These are phyloP conservation scores for Bombus picipes DNA, from an alignment of 1,140 invertebrate genomes.

Conservation along the genomic window DNA sequence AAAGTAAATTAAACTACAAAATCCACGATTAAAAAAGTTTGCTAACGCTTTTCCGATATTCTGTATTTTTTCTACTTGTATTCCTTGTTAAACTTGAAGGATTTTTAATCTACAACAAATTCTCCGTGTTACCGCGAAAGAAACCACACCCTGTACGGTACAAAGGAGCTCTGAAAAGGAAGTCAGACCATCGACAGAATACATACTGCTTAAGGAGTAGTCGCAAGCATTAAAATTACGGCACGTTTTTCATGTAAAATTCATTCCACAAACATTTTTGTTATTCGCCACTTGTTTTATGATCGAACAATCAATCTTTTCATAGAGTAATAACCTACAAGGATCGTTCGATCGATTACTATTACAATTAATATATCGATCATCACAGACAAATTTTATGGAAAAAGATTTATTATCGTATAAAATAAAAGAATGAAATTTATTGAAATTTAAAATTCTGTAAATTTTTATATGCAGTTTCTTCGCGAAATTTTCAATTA, in stretches of 20 bases:
- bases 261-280: background rate
- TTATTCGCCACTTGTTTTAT: background rate
- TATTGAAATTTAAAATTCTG: too few species aligned
- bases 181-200: background rate
- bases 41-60: background rate
- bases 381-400: too few species aligned
- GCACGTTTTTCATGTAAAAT: background rate
- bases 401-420: too few species aligned
- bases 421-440: too few species aligned
- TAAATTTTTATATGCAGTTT: too few species aligned
- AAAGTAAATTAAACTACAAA: background rate
- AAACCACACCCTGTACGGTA: background rate
- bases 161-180: slow-evolving; percentile 1
- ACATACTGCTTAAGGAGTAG: background rate
- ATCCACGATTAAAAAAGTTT: background rate
- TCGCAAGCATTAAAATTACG: background rate
- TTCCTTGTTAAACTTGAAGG: background rate
- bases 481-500: too few species aligned
- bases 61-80: background rate
- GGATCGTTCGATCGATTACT: too few species aligned
- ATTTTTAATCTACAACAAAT: background rate
- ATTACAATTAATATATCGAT: too few species aligned
- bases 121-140: background rate
- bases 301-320: background rate
- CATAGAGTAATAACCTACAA: background rate